Conservation (phyloP, 2,113 vertebrate genomes). For the Phaetusa simplex region DNA sequence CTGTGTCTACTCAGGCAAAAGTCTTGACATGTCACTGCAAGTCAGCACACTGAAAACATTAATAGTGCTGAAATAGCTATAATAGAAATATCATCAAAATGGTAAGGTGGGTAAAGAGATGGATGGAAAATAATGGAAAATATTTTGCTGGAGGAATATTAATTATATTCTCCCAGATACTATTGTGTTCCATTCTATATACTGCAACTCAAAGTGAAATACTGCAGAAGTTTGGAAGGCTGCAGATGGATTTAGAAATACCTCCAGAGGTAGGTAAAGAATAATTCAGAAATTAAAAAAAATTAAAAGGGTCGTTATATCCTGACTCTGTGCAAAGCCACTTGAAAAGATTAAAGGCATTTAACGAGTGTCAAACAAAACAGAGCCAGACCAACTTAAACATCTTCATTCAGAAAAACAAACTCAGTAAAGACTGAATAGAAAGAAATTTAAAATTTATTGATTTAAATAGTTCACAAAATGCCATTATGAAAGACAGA, state of each 20-base stretch:
- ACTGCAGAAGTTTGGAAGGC: background rate
- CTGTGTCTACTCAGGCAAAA: background rate
- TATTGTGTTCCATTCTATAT: background rate
- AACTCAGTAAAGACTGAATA: background rate
- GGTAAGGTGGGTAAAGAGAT: background rate
- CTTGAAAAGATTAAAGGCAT: background rate
- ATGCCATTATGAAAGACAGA: background rate
- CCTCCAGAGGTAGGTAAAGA: background rate
- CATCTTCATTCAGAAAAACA: background rate
- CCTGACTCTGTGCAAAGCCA: background rate
- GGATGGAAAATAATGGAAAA: background rate
- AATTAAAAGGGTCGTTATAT: background rate
- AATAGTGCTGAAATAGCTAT: background rate
- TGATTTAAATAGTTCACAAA: background rate
- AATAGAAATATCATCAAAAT: background rate
- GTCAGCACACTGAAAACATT: background rate
- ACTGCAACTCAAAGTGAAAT: background rate
- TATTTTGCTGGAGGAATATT: background rate
- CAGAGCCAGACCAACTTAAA: background rate
- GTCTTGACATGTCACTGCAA: constrained; percentile 10
- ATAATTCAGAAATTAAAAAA: background rate
- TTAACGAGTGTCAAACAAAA: background rate
- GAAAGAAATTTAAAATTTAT: background rate
- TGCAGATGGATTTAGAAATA: background rate
- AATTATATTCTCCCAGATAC: background rate